Conservation (phyloP, 2,888 invertebrate species). For the Folsomia candida region DNA sequence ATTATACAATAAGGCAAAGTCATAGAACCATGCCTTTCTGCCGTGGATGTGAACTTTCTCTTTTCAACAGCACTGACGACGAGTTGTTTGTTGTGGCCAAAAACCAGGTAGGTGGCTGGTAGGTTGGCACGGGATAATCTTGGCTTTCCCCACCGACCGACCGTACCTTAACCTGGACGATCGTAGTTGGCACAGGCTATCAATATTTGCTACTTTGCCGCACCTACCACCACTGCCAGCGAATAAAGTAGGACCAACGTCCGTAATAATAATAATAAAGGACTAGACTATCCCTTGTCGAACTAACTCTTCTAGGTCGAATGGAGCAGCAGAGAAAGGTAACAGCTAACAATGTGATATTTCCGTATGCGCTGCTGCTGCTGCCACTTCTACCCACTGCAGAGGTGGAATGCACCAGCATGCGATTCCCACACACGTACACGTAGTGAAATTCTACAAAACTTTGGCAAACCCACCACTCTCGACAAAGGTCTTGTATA, state of each 20-base stretch:
- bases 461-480: too few species aligned
- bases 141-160: slow-evolving; percentile 17
- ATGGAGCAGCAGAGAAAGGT: slow-evolving; percentile 9
- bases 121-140: slow-evolving; percentile 9
- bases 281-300: slow-evolving; percentile 10
- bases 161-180: too few species aligned
- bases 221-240: slow-evolving; percentile 25
- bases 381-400: too few species aligned
- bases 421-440: too few species aligned
- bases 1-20: neutral
- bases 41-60: neutral
- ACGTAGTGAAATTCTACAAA: too few species aligned
- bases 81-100: neutral
- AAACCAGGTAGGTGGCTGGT: neutral
- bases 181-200: slow-evolving; percentile 15
- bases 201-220: slow-evolving; percentile 34
- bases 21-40: neutral
- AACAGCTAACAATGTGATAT: too few species aligned
- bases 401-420: neutral
- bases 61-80: too few species aligned
- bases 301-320: slow-evolving; percentile 22
- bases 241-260: neutral
- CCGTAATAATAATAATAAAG: slow-evolving; percentile 2
- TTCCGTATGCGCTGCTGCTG: slow-evolving; percentile 2
- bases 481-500: too few species aligned